These are phyloP conservation scores for Actinia tenebrosa DNA, from an alignment of 64 coral and sea anemone species.

Conservation along the genomic window DNA sequence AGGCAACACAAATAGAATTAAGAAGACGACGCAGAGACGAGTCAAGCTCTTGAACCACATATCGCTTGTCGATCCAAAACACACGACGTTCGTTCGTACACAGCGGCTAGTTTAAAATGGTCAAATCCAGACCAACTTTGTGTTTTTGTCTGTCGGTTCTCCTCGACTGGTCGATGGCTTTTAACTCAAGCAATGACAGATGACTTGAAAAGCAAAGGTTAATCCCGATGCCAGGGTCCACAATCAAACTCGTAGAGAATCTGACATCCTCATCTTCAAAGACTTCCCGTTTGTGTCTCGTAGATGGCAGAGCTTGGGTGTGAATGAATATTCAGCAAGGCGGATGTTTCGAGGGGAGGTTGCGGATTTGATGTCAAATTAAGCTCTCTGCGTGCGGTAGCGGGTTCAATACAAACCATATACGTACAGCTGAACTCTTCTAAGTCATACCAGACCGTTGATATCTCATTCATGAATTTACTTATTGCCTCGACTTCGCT, in stretches of 20 bases:
- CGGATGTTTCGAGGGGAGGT: constrained; percentile 11
- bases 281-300: constrained; percentile 7
- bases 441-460: background rate
- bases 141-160: background rate
- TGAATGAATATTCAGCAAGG: constrained; percentile 5
- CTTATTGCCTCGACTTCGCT: background rate
- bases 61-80: background rate
- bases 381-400: constrained; percentile 10
- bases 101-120: background rate
- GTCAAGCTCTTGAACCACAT: background rate
- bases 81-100: background rate
- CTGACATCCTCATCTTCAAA: constrained; percentile 35
- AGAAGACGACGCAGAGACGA: background rate
- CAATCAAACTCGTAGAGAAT: constrained; percentile 22
- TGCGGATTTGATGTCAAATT: constrained; percentile 7
- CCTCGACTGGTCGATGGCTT: background rate
- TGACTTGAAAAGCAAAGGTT: constrained; percentile 17
- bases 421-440: background rate
- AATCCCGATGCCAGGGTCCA: constrained; percentile 24
- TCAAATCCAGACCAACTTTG: background rate
- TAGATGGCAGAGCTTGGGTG: background rate
- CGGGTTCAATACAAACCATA: background rate
- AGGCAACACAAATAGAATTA: constrained; percentile 19
- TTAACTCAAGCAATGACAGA: background rate
- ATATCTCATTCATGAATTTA: background rate